A percentile compares a stretch with the other conserved stretches of the same genome.
Conservation (phyloP, 1,140 invertebrate species). For the Drosophila kohkoa region DNA sequence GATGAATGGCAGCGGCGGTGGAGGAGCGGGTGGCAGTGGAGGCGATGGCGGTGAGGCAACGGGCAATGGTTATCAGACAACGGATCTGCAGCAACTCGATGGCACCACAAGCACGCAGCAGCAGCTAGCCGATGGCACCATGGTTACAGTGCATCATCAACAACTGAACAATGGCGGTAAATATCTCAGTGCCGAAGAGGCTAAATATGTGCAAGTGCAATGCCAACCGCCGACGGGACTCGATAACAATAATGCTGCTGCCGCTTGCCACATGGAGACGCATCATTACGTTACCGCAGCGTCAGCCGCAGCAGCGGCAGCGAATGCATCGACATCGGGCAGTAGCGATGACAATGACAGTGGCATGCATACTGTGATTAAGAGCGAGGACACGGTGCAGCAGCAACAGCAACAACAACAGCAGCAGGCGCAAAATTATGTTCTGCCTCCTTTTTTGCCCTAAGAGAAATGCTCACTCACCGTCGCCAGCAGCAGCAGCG, state of each 20-base stretch:
- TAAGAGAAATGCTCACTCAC: constrained; percentile 84
- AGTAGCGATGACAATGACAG: constrained; percentile 68
- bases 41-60: constrained; percentile 33
- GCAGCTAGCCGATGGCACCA: constrained; percentile 60
- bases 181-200: constrained; percentile 72
- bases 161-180: constrained; percentile 62
- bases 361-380: constrained; percentile 77
- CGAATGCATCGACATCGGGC: constrained; percentile 38
- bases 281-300: constrained; percentile 66
- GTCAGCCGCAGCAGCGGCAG: constrained; percentile 38
- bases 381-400: constrained; percentile 70
- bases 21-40: constrained; percentile 16
- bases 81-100: constrained; percentile 58
- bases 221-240: constrained; percentile 59
- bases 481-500: constrained; percentile 58
- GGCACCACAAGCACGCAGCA: constrained; percentile 47
- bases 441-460: constrained; percentile 85
- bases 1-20: constrained; percentile 47
- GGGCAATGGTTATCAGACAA: constrained; percentile 59
- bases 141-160: constrained; percentile 69
- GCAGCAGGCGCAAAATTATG: constrained; percentile 76
- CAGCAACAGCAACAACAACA: constrained; percentile 51
- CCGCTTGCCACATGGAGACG: constrained; percentile 68
- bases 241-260: constrained; percentile 40
- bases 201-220: constrained; percentile 76